Conservation (phyloP, 2,888 invertebrate genomes). For the Pterostichus niger region DNA sequence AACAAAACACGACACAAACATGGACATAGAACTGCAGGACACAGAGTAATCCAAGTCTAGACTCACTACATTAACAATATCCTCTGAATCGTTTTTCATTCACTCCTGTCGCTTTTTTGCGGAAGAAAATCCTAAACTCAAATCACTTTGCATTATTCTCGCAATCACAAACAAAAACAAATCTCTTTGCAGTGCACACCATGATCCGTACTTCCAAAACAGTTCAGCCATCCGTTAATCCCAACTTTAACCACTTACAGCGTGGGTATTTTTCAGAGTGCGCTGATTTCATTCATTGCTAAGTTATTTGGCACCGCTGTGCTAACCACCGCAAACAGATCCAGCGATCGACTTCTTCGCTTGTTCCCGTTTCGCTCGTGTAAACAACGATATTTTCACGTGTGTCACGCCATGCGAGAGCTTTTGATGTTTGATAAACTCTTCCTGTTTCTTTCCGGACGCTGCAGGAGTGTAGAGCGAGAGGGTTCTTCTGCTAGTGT, state of each 20-base stretch:
- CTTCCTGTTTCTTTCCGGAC: conserved; percentile 30
- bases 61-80: conserved; percentile 23
- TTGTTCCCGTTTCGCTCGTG: conserved; percentile 12
- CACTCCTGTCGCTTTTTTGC: conserved; percentile 24
- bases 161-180: conserved; percentile 43
- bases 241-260: conserved; percentile 18
- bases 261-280: background rate
- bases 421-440: conserved; percentile 52
- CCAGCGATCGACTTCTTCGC: conserved; percentile 22
- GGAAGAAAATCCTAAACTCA: conserved; percentile 35
- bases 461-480: background rate
- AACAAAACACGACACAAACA: conserved; percentile 20
- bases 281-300: conserved; percentile 41
- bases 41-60: conserved; percentile 26
- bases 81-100: conserved; percentile 24
- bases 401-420: conserved; percentile 1
- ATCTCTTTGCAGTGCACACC: conserved; percentile 20
- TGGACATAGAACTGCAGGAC: background rate
- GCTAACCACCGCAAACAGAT: conserved; percentile 42
- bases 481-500: background rate
- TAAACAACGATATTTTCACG: conserved; percentile 51
- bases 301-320: conserved; percentile 36
- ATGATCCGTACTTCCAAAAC: conserved; percentile 36
- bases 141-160: conserved; percentile 38
- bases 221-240: conserved; percentile 34